A percentile compares a stretch with the other conserved stretches of the same genome.
Conservation (phyloP, 2,113 vertebrate genomes). For the Alosa alosa region DNA sequence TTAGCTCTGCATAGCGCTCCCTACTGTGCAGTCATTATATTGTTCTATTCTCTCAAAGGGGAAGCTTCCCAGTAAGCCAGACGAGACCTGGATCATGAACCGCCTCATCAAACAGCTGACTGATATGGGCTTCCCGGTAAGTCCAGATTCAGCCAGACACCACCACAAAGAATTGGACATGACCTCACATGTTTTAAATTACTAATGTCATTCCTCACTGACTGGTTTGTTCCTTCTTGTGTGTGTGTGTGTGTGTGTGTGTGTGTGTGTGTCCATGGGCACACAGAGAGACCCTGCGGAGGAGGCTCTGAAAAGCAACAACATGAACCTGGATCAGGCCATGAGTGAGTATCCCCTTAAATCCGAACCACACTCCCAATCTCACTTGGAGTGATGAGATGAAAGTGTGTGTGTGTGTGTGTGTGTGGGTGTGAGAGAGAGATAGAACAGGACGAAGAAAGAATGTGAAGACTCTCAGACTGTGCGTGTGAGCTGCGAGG, state of each 20-base stretch:
- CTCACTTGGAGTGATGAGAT: neutral
- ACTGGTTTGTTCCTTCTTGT: no score
- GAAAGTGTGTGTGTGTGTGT: neutral
- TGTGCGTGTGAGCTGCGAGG: neutral
- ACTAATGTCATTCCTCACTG: no score
- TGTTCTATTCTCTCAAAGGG: constrained; percentile 59
- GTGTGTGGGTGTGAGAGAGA: neutral
- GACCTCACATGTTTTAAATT: no score
- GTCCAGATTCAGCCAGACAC: constrained; percentile 46
- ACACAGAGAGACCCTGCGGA: constrained; percentile 94
- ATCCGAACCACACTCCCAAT: no score
- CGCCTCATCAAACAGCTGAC: constrained; percentile 96
- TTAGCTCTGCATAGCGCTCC: neutral
- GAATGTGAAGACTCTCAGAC: neutral
- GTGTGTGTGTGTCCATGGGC: constrained; percentile 20
- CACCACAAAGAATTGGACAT: neutral
- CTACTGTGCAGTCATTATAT: neutral
- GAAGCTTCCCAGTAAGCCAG: constrained; percentile 88
- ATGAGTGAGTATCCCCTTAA: constrained; percentile 81
- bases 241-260: constrained; percentile 6
- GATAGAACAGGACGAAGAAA: neutral
- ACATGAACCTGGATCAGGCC: constrained; percentile 97
- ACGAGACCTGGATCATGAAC: constrained; percentile 94
- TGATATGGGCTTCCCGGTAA: constrained; percentile 98
- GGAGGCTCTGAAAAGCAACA: constrained; percentile 97